Conservation (phyloP, 2,888 invertebrate genomes). For the Zonitis immaculata region DNA sequence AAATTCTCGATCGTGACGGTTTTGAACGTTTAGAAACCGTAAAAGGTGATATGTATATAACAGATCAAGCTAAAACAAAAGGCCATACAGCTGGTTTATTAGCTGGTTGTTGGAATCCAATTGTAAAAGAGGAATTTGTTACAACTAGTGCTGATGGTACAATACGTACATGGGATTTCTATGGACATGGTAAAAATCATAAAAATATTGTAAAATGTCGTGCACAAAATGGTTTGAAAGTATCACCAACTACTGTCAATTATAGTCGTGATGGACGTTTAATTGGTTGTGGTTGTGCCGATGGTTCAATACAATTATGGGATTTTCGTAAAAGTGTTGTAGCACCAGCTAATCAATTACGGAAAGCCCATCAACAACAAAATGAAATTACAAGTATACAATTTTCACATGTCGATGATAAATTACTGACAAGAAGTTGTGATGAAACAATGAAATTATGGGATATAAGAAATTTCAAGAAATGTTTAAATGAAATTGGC, state of each 20-base stretch:
- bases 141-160: constrained; percentile 95
- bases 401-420: constrained; percentile 82
- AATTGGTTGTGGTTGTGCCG: constrained; percentile 86
- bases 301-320: constrained; percentile 97
- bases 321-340: constrained; percentile 89
- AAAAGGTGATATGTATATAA: constrained; percentile 78
- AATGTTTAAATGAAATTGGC: constrained; percentile 64
- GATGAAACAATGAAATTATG: constrained; percentile 95
- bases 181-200: constrained; percentile 69
- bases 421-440: constrained; percentile 75
- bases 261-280: constrained; percentile 71
- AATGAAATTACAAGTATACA: constrained; percentile 77
- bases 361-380: constrained; percentile 75
- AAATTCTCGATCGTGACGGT: constrained; percentile 83
- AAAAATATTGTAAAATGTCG: constrained; percentile 81
- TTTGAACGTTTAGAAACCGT: constrained; percentile 89
- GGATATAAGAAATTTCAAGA: constrained; percentile 82
- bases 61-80: constrained; percentile 85
- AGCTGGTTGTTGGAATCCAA: constrained; percentile 91
- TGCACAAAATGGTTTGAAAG: constrained; percentile 79
- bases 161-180: constrained; percentile 84
- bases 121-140: constrained; percentile 84
- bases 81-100: constrained; percentile 92
- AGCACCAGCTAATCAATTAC: constrained; percentile 71
- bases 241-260: constrained; percentile 51